phyloP scores from a whole-genome alignment of 2,888 invertebrate genomes.

The Patella depressa region DNA sequence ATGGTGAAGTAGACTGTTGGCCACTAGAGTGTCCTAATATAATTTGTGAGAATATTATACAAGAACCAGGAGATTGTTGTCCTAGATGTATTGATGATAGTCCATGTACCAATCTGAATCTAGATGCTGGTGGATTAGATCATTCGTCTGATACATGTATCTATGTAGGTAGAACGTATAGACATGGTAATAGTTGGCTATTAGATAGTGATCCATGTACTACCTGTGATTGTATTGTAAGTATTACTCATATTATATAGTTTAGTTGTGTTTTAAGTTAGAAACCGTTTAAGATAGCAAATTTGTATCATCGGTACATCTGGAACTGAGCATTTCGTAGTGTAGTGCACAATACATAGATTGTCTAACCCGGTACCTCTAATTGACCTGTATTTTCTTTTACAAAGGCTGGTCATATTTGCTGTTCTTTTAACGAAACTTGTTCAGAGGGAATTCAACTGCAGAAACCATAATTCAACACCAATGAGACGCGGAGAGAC shows the following conservation, averaged over 20 bases:
- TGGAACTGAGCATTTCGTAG: neutral
- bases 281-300: neutral
- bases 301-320: neutral
- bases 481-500: no score
- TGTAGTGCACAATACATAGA: no score
- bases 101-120: constrained; percentile 47
- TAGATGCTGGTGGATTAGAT: constrained; percentile 51
- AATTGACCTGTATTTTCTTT: constrained; percentile 19
- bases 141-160: constrained; percentile 45
- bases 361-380: neutral
- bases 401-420: constrained; percentile 58
- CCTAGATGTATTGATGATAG: constrained; percentile 77
- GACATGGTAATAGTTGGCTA: constrained; percentile 51
- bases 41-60: constrained; percentile 78
- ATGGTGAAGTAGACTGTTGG: constrained; percentile 91
- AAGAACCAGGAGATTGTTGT: constrained; percentile 80
- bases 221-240: constrained; percentile 66
- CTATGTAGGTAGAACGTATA: constrained; percentile 44
- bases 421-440: constrained; percentile 50
- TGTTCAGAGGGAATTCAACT: constrained; percentile 35
- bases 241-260: constrained; percentile 4
- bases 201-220: constrained; percentile 62
- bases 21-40: constrained; percentile 85
- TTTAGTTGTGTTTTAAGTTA: neutral
- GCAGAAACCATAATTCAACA: neutral